Evolutionary conservation across 35 echinoderm and acorn worm species (phyloP).

Genomic region (Acanthaster planci): DNA sequence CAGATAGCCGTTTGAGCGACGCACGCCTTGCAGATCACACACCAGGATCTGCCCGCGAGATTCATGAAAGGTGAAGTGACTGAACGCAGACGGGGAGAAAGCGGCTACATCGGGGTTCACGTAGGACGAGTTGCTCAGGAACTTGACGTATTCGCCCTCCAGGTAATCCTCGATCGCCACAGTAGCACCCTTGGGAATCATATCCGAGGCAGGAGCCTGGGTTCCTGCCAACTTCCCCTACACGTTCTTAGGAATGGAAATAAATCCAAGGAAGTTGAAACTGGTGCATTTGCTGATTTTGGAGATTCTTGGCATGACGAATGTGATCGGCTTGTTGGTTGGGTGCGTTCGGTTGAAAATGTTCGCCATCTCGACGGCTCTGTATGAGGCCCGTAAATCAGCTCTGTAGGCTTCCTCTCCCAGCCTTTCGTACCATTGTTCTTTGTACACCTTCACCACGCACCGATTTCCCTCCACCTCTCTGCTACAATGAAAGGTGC

Average conservation of each 20-base stretch:
- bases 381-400: neutral
- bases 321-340: neutral
- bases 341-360: neutral
- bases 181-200: neutral
- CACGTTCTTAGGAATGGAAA: neutral
- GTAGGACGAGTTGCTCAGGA: constrained; percentile 12
- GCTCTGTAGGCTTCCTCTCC: neutral
- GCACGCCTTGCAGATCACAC: neutral
- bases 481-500: too few relatives aligned
- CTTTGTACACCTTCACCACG: constrained; percentile 11
- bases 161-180: constrained; percentile 5
- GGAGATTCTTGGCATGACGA: neutral
- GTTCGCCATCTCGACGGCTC: neutral
- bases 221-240: neutral
- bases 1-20: neutral
- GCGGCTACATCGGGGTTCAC: neutral
- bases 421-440: neutral
- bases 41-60: neutral
- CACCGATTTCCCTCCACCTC: neutral
- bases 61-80: neutral
- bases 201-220: neutral
- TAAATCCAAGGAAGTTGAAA: neutral
- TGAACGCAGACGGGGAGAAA: neutral
- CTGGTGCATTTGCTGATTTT: neutral
- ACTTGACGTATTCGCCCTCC: neutral